phyloP scores from a whole-genome alignment of 2,888 invertebrate genomes.

The Aleiodes alternator region DNA sequence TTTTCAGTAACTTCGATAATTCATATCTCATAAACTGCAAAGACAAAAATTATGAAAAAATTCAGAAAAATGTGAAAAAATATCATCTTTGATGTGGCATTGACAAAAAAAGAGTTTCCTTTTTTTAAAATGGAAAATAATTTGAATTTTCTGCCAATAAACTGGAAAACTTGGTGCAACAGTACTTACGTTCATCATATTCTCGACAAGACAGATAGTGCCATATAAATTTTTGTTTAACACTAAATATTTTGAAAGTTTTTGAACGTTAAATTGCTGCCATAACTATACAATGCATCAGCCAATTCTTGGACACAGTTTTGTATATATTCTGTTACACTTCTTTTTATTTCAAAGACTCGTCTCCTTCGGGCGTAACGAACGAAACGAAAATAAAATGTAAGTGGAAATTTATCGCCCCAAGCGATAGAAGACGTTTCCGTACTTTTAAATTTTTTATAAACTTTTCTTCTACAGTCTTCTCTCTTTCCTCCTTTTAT shows the following conservation, averaged over 20 bases:
- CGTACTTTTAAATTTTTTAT: conserved; percentile 76
- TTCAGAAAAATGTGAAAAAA: too few species aligned
- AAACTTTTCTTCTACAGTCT: conserved; percentile 71
- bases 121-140: too few species aligned
- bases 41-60: too few species aligned
- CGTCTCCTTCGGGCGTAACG: conserved; percentile 43
- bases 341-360: conserved; percentile 35
- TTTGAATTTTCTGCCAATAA: too few species aligned
- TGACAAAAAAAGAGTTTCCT: too few species aligned
- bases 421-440: conserved; percentile 75
- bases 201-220: background rate
- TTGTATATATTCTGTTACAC: conserved; percentile 13
- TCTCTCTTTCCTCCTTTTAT: conserved; percentile 52
- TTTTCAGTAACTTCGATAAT: too few species aligned
- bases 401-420: conserved; percentile 76
- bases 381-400: conserved; percentile 71
- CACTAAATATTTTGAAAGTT: conserved; percentile 3
- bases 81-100: too few species aligned
- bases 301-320: conserved; percentile 19
- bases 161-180: too few species aligned
- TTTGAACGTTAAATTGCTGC: conserved; percentile 8
- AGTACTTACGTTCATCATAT: background rate
- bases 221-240: background rate
- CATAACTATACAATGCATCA: conserved; percentile 24
- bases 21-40: too few species aligned